Base-by-base conservation (phyloP, 2,888 invertebrate species). In the Andrena trimmerana region DNA sequence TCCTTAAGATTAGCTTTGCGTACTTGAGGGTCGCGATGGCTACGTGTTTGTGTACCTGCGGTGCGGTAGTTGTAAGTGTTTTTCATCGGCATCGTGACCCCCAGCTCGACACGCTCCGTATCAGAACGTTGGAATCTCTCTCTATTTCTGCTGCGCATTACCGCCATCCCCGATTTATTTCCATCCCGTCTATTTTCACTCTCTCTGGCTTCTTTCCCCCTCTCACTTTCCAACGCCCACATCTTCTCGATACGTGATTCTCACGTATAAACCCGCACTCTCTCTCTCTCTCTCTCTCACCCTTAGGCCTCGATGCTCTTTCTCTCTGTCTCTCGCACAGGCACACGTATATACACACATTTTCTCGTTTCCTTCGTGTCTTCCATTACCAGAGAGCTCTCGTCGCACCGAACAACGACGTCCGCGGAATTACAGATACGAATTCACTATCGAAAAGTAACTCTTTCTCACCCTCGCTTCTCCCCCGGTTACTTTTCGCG, bases 111-210 rank as follows among this genome's bases (percentile, higher is more conserved):
- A 63, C 68, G 69, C 33, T 72, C 74, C 83, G 76, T 78, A 85
- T 85, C 80, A 60, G 67, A 85, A 86, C 65, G 57, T 83, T 86
- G 80, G 89, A 84, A 82, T 83, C 75, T 77, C 67, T 83, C 82
- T 83, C 83, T 89, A 82, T 89, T 88, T 89, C 82, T 85, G 79
- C 77, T 52, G 48, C 67, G 68, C 79, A 75, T 85, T 81, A 85
- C 85, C 70, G 78, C 67, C 73, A 81, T 81, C 60, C 73, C 65
- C 81, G 86, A 87, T 84, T 89, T 89, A 89, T 89, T 88, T 88
- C 82, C 80, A 88, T 76, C 83, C 78, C 73, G 63, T 81, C 88
- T 88, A 88, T 88, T 88, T 89, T 80, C 80, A 89, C 82, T 75
- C 63, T 62, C 48, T 13, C 50, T 36, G 48, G n/a, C 50, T 63